These are phyloP conservation scores for Epistrophe eligans DNA, from an alignment of 2,888 invertebrate genomes.

Conservation along the genomic window DNA sequence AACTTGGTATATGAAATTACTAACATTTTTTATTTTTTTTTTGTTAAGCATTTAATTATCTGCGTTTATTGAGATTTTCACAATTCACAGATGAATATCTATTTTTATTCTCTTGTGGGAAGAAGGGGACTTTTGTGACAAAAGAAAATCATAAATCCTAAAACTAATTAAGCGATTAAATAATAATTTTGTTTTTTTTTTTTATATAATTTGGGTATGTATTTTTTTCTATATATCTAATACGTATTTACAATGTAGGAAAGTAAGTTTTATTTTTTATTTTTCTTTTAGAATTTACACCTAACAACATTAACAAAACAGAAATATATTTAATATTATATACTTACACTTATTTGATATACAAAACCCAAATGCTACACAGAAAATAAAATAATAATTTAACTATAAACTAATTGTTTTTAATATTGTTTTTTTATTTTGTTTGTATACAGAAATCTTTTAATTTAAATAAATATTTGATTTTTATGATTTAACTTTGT, in stretches of 20 bases:
- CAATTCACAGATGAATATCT: constrained; percentile 42
- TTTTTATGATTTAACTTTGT: constrained; percentile 48
- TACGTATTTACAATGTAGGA: constrained; percentile 36
- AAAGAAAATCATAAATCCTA: constrained; percentile 28
- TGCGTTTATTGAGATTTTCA: constrained; percentile 55
- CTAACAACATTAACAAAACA: constrained; percentile 70
- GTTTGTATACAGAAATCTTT: constrained; percentile 4
- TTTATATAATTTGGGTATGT: constrained; percentile 1
- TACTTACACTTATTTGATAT: constrained; percentile 38
- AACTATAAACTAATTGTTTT: constrained; percentile 37
- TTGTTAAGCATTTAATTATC: constrained; percentile 15
- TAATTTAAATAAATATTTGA: constrained; percentile 56
- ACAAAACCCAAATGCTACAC: constrained; percentile 45
- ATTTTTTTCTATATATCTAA: constrained; percentile 42
- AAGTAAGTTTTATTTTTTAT: constrained; percentile 9
- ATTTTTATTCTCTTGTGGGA: neutral
- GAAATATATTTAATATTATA: constrained; percentile 23
- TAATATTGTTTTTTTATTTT: constrained; percentile 5
- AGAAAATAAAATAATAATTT: constrained; percentile 46
- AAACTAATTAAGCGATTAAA: constrained; percentile 52
- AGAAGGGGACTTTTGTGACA: constrained; percentile 20
- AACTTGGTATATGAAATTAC: constrained; percentile 31
- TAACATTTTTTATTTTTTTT: constrained; percentile 37
- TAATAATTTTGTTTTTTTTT: constrained; percentile 33
- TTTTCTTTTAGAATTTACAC: constrained; percentile 67